phyloP scores from a whole-genome alignment of 2,888 invertebrate genomes.

The Acronicta aceris region DNA sequence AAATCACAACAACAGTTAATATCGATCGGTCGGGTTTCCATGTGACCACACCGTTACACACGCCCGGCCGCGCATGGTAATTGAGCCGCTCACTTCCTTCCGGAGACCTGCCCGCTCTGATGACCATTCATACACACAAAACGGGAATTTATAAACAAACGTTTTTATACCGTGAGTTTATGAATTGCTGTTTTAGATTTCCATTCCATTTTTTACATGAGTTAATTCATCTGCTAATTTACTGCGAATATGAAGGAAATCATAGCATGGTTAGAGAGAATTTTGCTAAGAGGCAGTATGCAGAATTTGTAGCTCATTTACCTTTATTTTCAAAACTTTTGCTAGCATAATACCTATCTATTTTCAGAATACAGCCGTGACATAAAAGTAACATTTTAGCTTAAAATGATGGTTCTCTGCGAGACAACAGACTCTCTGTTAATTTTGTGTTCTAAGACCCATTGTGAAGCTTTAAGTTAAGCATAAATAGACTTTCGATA shows the following conservation, averaged over 20 bases:
- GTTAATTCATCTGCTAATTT: neutral
- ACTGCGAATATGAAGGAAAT: too few relatives aligned
- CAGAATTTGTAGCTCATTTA: too few relatives aligned
- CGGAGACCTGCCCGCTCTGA: slow-evolving; percentile 69
- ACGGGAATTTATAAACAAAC: slow-evolving; percentile 61
- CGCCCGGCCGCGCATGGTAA: slow-evolving; percentile 72
- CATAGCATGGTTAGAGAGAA: too few relatives aligned
- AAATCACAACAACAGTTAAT: slow-evolving; percentile 62
- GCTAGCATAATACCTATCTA: neutral
- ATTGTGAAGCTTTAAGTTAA: neutral
- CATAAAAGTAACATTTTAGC: too few relatives aligned
- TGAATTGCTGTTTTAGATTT: slow-evolving; percentile 9
- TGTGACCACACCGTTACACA: slow-evolving; percentile 74
- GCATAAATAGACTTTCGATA: neutral
- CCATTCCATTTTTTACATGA: slow-evolving; percentile 2
- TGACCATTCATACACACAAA: slow-evolving; percentile 64
- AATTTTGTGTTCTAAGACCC: neutral
- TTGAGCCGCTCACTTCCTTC: slow-evolving; percentile 84
- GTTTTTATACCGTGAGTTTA: slow-evolving; percentile 36
- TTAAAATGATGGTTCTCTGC: neutral
- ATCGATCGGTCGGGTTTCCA: slow-evolving; percentile 73
- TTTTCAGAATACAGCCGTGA: too few relatives aligned
- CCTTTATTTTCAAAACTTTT: neutral
- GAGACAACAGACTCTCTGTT: neutral
- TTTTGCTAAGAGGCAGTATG: too few relatives aligned